Evolutionary conservation across 2,888 invertebrate species (phyloP).

Genomic region (Deilephila elpenor): DNA sequence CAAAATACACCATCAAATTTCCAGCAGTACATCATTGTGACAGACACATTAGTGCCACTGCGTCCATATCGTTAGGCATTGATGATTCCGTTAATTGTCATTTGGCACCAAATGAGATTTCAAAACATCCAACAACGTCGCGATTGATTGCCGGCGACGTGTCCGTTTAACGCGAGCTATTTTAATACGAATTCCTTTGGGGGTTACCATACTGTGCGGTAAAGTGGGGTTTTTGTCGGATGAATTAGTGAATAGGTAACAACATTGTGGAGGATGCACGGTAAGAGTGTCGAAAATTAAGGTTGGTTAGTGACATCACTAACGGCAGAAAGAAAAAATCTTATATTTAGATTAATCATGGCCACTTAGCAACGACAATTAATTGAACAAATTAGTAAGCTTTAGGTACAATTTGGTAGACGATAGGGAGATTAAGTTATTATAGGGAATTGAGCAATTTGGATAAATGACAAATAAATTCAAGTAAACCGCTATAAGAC

Average conservation of each 20-base stretch:
- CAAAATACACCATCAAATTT: not conserved
- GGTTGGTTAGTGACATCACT: no score
- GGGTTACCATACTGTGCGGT: slow-evolving; percentile 9
- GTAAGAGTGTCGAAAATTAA: no score
- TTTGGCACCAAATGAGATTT: slow-evolving; percentile 70
- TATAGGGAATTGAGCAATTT: no score
- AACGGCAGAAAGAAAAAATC: no score
- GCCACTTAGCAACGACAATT: no score
- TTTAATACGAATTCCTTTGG: slow-evolving; percentile 49
- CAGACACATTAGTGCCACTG: slow-evolving; percentile 10
- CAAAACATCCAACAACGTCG: slow-evolving; percentile 55
- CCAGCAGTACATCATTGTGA: slow-evolving; percentile 6
- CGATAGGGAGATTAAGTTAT: no score
- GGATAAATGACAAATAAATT: no score
- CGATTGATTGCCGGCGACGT: slow-evolving; percentile 51
- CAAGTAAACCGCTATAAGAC: no score
- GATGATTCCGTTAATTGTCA: slow-evolving; percentile 78
- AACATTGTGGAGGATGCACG: no score
- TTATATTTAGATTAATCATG: no score
- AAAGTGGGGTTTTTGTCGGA: not conserved
- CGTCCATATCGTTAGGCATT: slow-evolving; percentile 59
- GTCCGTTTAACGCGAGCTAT: slow-evolving; percentile 36
- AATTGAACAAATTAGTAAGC: no score
- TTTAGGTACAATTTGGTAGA: no score
- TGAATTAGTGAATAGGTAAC: not conserved